phyloP scores from a whole-genome alignment of 2,888 invertebrate genomes.

The Boloria selene region DNA sequence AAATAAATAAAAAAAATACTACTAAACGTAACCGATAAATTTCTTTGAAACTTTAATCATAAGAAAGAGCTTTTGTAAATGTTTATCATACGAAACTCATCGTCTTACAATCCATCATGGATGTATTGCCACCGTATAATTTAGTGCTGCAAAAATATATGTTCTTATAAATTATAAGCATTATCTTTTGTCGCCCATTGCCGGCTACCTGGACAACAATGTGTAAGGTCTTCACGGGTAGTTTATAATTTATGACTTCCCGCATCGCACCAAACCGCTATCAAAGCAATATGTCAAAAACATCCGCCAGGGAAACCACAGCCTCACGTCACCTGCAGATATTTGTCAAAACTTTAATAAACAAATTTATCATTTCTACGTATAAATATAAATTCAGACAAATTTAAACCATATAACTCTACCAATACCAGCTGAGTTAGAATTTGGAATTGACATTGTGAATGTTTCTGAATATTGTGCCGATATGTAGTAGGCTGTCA shows the following conservation, averaged over 20 bases:
- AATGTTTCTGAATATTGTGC: conserved; percentile 61
- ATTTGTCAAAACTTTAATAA: conserved; percentile 76
- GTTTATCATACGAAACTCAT: not conserved
- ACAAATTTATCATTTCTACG: conserved; percentile 48
- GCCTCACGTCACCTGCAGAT: conserved; percentile 75
- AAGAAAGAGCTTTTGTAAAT: not conserved
- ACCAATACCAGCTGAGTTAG: conserved; percentile 9
- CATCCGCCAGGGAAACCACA: conserved; percentile 72
- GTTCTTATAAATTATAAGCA: conserved; percentile 24
- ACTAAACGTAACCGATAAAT: not conserved
- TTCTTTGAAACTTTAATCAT: not conserved
- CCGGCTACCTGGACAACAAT: conserved; percentile 34
- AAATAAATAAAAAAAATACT: not conserved
- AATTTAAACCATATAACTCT: conserved; percentile 46
- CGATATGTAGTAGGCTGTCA: conserved; percentile 71
- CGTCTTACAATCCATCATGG: conserved; percentile 4
- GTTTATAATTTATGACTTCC: conserved; percentile 64
- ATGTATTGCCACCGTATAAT: conserved; percentile 13
- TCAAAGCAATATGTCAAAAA: conserved; percentile 77
- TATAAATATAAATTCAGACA: conserved; percentile 29
- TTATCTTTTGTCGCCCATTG: conserved; percentile 30
- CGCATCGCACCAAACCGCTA: conserved; percentile 64
- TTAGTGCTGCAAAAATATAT: conserved; percentile 9
- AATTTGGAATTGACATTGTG: conserved; percentile 29
- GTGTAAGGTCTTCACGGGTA: conserved; percentile 41